Conservation (phyloP, 2,797 vertebrate species). For the Rachycentron canadum region DNA sequence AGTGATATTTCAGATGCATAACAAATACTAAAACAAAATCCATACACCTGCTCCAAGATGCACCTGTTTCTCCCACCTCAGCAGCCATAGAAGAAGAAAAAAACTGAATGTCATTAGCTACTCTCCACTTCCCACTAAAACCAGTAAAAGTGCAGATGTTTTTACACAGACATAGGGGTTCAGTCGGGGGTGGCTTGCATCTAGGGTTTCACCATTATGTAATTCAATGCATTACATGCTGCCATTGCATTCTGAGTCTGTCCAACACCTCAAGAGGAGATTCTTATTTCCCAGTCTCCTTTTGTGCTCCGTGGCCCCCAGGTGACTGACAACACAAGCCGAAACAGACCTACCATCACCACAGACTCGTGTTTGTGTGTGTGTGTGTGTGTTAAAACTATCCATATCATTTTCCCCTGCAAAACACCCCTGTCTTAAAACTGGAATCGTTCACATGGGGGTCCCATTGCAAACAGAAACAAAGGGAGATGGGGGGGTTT, state of each 20-base stretch:
- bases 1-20: neutral
- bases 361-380: constrained; percentile 36
- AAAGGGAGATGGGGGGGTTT: neutral
- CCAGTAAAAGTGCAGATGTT: constrained; percentile 48
- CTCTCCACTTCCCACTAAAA: constrained; percentile 46
- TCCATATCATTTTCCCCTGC: constrained; percentile 73
- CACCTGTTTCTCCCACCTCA: constrained; percentile 66
- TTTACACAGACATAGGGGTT: constrained; percentile 32
- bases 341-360: constrained; percentile 56
- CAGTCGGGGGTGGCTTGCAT: constrained; percentile 24
- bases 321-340: constrained; percentile 72
- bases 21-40: neutral
- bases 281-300: constrained; percentile 68
- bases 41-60: constrained; percentile 60
- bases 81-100: constrained; percentile 1
- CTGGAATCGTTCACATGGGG: constrained; percentile 73
- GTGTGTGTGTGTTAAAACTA: constrained; percentile 41
- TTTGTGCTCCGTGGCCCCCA: constrained; percentile 76
- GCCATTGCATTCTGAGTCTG: constrained; percentile 58
- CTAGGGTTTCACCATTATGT: constrained; percentile 78
- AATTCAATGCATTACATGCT: constrained; percentile 78
- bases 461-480: constrained; percentile 65
- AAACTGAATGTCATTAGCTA: constrained; percentile 23
- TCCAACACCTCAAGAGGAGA: constrained; percentile 74
- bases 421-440: constrained; percentile 59